Conservation (phyloP, 1,140 invertebrate species). For the Drosophila erecta region DNA sequence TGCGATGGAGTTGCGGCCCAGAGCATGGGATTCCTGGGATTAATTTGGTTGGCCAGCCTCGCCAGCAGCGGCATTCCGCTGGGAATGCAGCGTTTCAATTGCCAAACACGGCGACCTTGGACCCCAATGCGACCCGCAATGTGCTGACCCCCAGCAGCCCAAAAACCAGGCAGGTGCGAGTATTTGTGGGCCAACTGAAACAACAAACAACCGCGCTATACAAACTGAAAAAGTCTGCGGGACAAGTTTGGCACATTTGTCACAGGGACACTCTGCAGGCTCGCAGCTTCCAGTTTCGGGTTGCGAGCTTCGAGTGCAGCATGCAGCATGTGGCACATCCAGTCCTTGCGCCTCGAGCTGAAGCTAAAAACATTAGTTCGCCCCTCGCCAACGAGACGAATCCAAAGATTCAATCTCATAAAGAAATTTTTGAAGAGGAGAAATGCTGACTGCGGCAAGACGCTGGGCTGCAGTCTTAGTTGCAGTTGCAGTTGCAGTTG, state of each 20-base stretch:
- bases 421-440: not conserved
- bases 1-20: too few relatives aligned
- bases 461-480: not conserved
- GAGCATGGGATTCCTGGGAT: not conserved
- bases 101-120: constrained; percentile 52
- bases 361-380: too few relatives aligned
- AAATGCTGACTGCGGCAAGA: not conserved
- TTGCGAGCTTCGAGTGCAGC: constrained; percentile 44
- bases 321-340: too few relatives aligned
- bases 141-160: not conserved
- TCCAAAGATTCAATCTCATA: not conserved
- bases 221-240: constrained; percentile 6
- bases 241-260: constrained; percentile 72
- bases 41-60: constrained; percentile 5
- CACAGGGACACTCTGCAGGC: constrained; percentile 37
- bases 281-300: constrained; percentile 11
- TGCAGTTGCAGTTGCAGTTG: not conserved
- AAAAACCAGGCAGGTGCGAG: not conserved
- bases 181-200: not conserved
- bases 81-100: constrained; percentile 63
- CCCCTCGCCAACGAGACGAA: too few relatives aligned
- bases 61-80: constrained; percentile 13
- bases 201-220: constrained; percentile 5
- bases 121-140: constrained; percentile 29
- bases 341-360: too few relatives aligned